Base-by-base conservation (phyloP, 2,888 invertebrate species). In the Mesochorus sp. region DNA sequence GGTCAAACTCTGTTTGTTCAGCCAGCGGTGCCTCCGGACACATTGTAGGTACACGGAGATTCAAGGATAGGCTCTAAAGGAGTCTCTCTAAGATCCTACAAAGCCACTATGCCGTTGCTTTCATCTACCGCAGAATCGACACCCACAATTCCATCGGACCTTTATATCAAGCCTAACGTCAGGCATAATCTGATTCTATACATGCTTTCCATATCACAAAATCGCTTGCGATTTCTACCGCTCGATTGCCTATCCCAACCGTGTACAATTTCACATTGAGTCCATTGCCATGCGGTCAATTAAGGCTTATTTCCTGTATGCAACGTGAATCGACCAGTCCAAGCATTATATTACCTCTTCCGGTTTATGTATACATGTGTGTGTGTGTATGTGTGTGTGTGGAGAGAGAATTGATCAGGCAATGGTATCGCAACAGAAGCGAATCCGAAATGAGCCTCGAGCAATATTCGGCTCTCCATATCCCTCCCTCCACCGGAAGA, bases 401-500 rank as follows among this genome's bases (percentile, higher is more conserved):
- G 42, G 31, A 17, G 51, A 14, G 14, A 24, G 39, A 37, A 61
- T 14, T 34, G 64, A 66, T 57, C 57, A n/a, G 49, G 67, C 62
- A 42, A 62, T 31, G 42, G 51, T 17, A 68, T 24, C n/a, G n/a
- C 6, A 57, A 59, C 73, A 28, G 61, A 72, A 66, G 37, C 53
- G 10, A 19, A 37, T 6, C 67, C 6, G 31, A 19, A 62, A 37
- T n/a, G 31, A 31, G 51, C 57, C 42, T 17, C 14, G 34, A 53
- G 76, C 66, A 57, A 57, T 70, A 76, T 80, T 51, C 76, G 71
- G 76, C 61, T 61, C 26, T 61, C 31, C 17, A 14, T 49, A 12
- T 28, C 67, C 49, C 21, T 34, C 42, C 17, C 34, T 24, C 14
- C 37, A 47, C 61, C 39, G 37, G 66, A 61, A 76, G 76, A 81